Base-by-base conservation (phyloP, 2,888 invertebrate genomes). In the Xylophagus ater region DNA sequence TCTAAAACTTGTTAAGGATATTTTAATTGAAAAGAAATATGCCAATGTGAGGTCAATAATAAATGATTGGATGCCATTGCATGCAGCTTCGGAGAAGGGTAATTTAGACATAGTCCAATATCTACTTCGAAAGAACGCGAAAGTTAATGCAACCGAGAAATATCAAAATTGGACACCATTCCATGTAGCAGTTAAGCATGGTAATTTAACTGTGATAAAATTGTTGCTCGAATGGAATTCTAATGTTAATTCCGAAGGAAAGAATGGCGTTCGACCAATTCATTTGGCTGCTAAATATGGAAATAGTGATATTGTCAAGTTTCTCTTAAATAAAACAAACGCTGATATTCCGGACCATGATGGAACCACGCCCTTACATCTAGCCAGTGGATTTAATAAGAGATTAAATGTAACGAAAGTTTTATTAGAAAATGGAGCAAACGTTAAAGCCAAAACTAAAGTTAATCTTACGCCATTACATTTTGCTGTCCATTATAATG, bases 151-250 rank as follows among this genome's bases (percentile, higher is more conserved):
- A 14, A n/a, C n/a, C n/a, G n/a, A n/a, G n/a, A n/a, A n/a, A n/a
- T n/a, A n/a, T n/a, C 38, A 12, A 37, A 34, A 24, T 34, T 15
- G 26, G n/a, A 46, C 47, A 18, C 48, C 54, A 28, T 37, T 53
- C 25, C 47, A 49, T 48, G 29, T 13, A 13, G 51, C n/a, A n/a
- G n/a, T n/a, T n/a, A n/a, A n/a, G n/a, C n/a, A n/a, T n/a, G 43
- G 37, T 4, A 17, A 31, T 8, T 8, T 9, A 3, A 26, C 40
- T 5, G 34, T 43, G 20, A 20, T 31, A 4, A 12, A 15, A 23
- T 17, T 34, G 7, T 37, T 43, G 3, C 17, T 34, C 4, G 12
- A 35, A 8, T n/a, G n/a, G n/a, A n/a, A n/a, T n/a, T n/a, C n/a
- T n/a, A n/a, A n/a, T n/a, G n/a, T n/a, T n/a, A n/a, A n/a, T n/a